phyloP scores from a whole-genome alignment of 2,888 invertebrate species.

The Smittia sp. region DNA sequence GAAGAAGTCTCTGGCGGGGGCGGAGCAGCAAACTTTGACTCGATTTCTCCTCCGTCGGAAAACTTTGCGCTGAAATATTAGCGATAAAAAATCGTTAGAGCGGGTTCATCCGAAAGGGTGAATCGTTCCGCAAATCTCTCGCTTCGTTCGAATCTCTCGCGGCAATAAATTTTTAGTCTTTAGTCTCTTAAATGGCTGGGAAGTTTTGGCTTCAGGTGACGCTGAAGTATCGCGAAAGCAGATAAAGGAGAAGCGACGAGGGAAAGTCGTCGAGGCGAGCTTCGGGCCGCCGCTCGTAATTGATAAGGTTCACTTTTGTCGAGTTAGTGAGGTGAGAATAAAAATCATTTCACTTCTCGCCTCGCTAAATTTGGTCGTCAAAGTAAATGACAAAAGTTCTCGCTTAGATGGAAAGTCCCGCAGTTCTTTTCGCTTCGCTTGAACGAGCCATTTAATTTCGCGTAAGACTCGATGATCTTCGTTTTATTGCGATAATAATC shows the following conservation, averaged over 20 bases:
- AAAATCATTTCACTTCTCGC: not conserved
- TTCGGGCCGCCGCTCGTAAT: too few species aligned
- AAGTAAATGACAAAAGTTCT: not conserved
- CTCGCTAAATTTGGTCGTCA: not conserved
- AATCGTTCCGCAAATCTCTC: not conserved
- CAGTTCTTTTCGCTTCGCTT: not conserved
- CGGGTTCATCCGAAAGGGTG: not conserved
- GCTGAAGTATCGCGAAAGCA: not conserved
- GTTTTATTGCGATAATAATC: not conserved
- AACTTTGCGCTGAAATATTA: slow-evolving; percentile 16
- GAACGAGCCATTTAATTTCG: not conserved
- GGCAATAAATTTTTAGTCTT: slow-evolving; percentile 24
- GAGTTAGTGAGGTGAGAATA: slow-evolving; percentile 20
- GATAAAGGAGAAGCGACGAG: not conserved
- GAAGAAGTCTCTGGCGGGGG: not conserved
- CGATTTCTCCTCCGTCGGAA: not conserved
- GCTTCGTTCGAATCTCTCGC: slow-evolving; percentile 2
- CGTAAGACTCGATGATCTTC: not conserved
- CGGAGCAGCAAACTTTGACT: not conserved
- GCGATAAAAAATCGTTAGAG: not conserved
- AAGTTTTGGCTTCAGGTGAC: not conserved
- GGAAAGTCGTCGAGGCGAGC: not conserved
- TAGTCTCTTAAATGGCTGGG: too few species aligned
- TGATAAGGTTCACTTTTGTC: not conserved
- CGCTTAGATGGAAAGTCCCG: not conserved